Base-by-base conservation (phyloP, 2,888 invertebrate species). In the Yponomeuta malinellus region DNA sequence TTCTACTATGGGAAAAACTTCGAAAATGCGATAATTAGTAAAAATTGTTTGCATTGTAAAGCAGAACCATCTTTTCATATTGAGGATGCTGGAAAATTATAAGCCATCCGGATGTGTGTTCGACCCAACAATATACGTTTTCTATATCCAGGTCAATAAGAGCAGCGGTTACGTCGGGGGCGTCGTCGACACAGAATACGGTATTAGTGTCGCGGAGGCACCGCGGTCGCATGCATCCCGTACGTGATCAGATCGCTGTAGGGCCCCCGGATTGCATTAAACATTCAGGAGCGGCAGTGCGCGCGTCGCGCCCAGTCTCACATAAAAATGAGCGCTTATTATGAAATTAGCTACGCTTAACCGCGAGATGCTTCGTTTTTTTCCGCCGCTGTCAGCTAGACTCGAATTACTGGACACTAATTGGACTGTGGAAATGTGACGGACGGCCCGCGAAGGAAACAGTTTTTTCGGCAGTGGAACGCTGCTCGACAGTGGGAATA, bases 271-370 rank as follows among this genome's bases (percentile, higher is more conserved):
- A 83, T 83, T 81, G 77, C 85, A 90, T 92, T 86, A 91, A 91
- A 89, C 82, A 90, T 92, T 90, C 88, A 90, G 75, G 73, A 79
- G 77, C 74, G 82, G 79, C 83, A 83, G 83, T 85, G 84, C 75
- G 75, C 83, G 68, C 68, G 68, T 48, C 63, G 70, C 52, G 70
- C 37, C 72, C 52, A 78, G 84, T 81, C 85, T 86, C 83, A 89
- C 88, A 88, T 90, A 92, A 91, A 92, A 92, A 92, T 92, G 87
- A 89, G 85, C 86, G 84, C 84, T 86, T 91, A 88, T 92, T 90
- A 91, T 89, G 90, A 88, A 92, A 92, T 92, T 92, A 91, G 84
- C 86, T 82, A 80, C 82, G 83, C 83, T 82, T 83, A 84, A 82
- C 85, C 84, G 83, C 81, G 79, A 79, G 78, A 78, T 80, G 83